Evolutionary conservation across 2,113 vertebrate genomes (phyloP).

Genomic region (Phyllopteryx taeniolatus): DNA sequence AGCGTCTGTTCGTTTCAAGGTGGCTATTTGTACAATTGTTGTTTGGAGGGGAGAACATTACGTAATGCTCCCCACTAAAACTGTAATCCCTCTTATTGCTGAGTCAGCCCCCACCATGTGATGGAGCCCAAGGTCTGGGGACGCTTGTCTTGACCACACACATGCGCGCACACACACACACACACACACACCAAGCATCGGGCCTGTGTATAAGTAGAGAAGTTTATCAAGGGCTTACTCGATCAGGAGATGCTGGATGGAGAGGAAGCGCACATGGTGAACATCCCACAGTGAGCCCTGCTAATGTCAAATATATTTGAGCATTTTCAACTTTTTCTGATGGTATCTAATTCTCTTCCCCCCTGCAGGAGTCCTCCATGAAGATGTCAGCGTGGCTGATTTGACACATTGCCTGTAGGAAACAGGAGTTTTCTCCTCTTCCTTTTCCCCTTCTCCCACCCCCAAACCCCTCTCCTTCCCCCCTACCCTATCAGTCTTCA

Average conservation of each 20-base stretch:
- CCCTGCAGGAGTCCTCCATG: slow-evolving; percentile 55
- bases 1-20: slow-evolving; percentile 32
- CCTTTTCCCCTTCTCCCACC: slow-evolving; percentile 24
- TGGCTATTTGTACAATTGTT: slow-evolving; percentile 55
- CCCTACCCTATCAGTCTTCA: slow-evolving; percentile 30
- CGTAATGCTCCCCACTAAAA: slow-evolving; percentile 50
- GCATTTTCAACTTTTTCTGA: neutral
- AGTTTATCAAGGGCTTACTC: slow-evolving; percentile 34
- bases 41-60: slow-evolving; percentile 46
- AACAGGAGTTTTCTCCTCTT: slow-evolving; percentile 26
- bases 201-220: slow-evolving; percentile 55
- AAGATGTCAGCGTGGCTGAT: slow-evolving; percentile 43
- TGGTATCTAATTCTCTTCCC: slow-evolving; percentile 10
- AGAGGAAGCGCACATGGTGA: neutral
- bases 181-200: slow-evolving; percentile 9
- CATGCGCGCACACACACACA: neutral
- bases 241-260: slow-evolving; percentile 34
- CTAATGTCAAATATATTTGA: neutral
- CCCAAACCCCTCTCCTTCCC: slow-evolving; percentile 20
- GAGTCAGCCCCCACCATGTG: slow-evolving; percentile 57
- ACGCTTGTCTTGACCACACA: slow-evolving; percentile 14
- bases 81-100: slow-evolving; percentile 59
- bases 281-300: slow-evolving; percentile 24
- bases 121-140: slow-evolving; percentile 33
- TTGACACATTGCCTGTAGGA: slow-evolving; percentile 51